Base-by-base conservation (phyloP, 2,113 vertebrate genomes). In the Syngnathoides biaculeatus region DNA sequence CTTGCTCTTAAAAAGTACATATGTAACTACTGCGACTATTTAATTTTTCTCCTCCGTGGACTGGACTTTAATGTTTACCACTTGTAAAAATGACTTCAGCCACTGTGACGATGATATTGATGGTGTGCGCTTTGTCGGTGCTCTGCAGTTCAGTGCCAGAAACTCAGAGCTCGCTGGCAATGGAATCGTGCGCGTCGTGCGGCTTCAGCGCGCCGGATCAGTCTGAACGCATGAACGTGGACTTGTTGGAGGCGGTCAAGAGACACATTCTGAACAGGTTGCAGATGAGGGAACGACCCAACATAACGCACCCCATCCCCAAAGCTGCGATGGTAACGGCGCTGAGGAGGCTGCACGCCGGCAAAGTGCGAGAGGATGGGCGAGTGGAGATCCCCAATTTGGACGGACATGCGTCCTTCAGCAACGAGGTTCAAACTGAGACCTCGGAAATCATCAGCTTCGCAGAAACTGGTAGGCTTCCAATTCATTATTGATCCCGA, bases 371-470 rank as follows among this genome's bases (percentile, higher is more conserved):
- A 15, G 95, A 95, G 82, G 96, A 98, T 86, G 95, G 96, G 39
- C 92, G 95, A 65, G 89, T 98, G 87, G 96, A 98, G 92, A 98
- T 98, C 83, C 95, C 96, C 68, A 95, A 89, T 88, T 90, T 96
- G 75, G 95, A 96, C 88, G 96, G 95, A 22, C 96, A 97, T 70
- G 93, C 93, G 24, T 93, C 94, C 55, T 88, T 89, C 56, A 92
- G 82, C 76, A 92, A 94, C 67, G 94, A 96, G 62, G 92, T 93
- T 38, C 94, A 93, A 50, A 92, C 94, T 70, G 92, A 92, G 85
- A 90, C 92, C 69, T 96, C 96, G 0, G 96, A 98, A 90, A 98
- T 98, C 72, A 98, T 98, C 92, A 96, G 96, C 90, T 98, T 98
- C 79, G 95, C 96, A 0, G 96, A 98, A 89, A 94, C 95, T 95